Evolutionary conservation across 2,797 vertebrate species (phyloP).

Genomic region (Benthosema pterotum): DNA sequence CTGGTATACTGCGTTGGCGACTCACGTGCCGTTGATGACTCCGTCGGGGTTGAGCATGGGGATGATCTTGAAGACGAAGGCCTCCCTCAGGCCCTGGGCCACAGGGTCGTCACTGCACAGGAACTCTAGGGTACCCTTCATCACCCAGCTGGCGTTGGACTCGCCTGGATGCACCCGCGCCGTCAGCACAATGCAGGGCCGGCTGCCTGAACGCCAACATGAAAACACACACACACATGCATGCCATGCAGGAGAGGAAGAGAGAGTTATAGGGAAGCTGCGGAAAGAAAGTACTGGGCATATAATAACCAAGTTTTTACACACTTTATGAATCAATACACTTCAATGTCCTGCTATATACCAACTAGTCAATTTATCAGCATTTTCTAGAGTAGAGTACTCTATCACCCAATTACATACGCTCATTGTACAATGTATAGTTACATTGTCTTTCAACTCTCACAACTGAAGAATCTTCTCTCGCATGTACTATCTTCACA

Average conservation of each 20-base stretch:
- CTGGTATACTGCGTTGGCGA: too few species aligned
- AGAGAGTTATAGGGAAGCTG: constrained; percentile 7
- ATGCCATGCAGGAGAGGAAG: background rate
- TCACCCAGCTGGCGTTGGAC: constrained; percentile 94
- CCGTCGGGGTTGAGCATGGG: constrained; percentile 96
- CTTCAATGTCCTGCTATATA: too few species aligned
- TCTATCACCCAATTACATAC: too few species aligned
- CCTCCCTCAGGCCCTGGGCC: constrained; percentile 86
- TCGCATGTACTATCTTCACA: too few species aligned
- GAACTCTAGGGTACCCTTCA: constrained; percentile 93
- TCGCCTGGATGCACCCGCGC: constrained; percentile 92
- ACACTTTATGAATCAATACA: too few species aligned
- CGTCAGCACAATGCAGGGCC: constrained; percentile 86
- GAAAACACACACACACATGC: constrained; percentile 14
- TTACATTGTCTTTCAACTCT: too few species aligned
- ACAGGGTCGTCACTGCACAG: constrained; percentile 85
- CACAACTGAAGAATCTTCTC: too few species aligned
- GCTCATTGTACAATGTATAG: too few species aligned
- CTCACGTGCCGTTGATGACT: constrained; percentile 94
- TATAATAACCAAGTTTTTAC: too few species aligned
- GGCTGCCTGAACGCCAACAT: constrained; percentile 73
- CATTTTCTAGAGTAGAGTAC: too few species aligned
- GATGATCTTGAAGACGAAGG: constrained; percentile 91
- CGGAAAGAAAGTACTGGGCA: too few species aligned
- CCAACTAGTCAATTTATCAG: too few species aligned